phyloP scores from a whole-genome alignment of 2,797 vertebrate genomes.

The Rhinophrynus dorsalis region DNA sequence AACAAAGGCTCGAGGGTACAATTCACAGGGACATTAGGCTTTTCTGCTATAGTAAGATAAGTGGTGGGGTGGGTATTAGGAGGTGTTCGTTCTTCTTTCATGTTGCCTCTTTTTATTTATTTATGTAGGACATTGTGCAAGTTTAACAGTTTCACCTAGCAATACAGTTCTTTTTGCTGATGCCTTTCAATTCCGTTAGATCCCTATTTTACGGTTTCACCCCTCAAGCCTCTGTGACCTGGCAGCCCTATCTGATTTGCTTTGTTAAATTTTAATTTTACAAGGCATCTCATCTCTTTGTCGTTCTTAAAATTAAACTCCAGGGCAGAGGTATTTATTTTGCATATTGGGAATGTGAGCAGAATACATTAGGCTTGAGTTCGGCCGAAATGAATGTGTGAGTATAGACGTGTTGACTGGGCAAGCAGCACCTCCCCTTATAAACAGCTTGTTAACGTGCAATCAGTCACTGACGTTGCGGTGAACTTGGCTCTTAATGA shows the following conservation, averaged over 20 bases:
- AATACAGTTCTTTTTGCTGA: constrained; percentile 5
- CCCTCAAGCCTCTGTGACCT: constrained; percentile 47
- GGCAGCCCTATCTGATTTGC: constrained; percentile 52
- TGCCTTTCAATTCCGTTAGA: neutral
- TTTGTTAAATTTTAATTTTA: constrained; percentile 58
- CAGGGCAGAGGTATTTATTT: constrained; percentile 54
- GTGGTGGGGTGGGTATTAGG: too few relatives aligned
- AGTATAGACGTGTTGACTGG: constrained; percentile 60
- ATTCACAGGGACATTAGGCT: too few relatives aligned
- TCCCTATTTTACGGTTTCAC: constrained; percentile 33
- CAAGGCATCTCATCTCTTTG: constrained; percentile 50
- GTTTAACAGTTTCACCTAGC: too few relatives aligned
- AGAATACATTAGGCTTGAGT: constrained; percentile 63
- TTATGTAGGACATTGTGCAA: too few relatives aligned
- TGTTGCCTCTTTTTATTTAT: too few relatives aligned
- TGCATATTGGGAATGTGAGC: constrained; percentile 53
- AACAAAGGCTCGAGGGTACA: too few relatives aligned
- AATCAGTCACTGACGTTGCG: constrained; percentile 68
- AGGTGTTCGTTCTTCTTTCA: too few relatives aligned
- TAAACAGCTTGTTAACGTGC: constrained; percentile 70
- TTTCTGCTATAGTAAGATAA: too few relatives aligned
- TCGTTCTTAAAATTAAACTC: constrained; percentile 58
- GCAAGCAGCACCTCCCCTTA: constrained; percentile 56
- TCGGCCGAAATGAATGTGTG: constrained; percentile 55
- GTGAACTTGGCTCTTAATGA: constrained; percentile 68